phyloP scores from a whole-genome alignment of 2,888 invertebrate genomes.

The Amblyjoppa proteus region DNA sequence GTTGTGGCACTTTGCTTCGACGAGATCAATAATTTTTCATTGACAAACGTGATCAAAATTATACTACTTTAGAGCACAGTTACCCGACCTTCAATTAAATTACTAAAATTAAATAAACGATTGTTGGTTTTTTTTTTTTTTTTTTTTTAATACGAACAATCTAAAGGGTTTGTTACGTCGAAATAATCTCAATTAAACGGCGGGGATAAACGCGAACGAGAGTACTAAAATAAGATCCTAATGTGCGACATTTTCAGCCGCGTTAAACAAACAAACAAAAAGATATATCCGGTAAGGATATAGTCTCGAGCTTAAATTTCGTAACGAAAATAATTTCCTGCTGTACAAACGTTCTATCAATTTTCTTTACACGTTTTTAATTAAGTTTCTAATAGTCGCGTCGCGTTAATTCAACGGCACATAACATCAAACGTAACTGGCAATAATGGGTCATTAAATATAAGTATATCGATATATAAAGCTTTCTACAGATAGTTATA shows the following conservation, averaged over 20 bases:
- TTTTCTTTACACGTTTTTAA: slow-evolving; percentile 43
- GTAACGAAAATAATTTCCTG: slow-evolving; percentile 25
- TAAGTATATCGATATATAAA: slow-evolving; percentile 77
- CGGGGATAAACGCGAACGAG: slow-evolving; percentile 52
- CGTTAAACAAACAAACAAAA: not conserved
- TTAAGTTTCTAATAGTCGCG: slow-evolving; percentile 39
- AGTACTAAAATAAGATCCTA: slow-evolving; percentile 26
- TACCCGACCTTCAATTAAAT: slow-evolving; percentile 65
- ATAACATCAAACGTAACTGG: slow-evolving; percentile 82
- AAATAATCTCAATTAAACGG: slow-evolving; percentile 34
- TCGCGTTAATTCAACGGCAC: slow-evolving; percentile 76
- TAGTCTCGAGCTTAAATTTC: slow-evolving; percentile 35
- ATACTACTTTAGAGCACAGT: slow-evolving; percentile 66
- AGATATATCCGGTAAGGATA: slow-evolving; percentile 16
- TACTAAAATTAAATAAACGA: slow-evolving; percentile 61
- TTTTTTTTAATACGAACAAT: slow-evolving; percentile 28
- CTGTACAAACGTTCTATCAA: slow-evolving; percentile 58
- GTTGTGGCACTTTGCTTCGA: slow-evolving; percentile 54
- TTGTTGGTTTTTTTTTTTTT: slow-evolving; percentile 11
- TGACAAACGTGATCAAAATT: slow-evolving; percentile 56
- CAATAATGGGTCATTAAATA: slow-evolving; percentile 76
- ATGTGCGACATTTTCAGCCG: slow-evolving; percentile 14
- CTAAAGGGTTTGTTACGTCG: slow-evolving; percentile 12
- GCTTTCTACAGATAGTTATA: slow-evolving; percentile 83
- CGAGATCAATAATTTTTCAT: slow-evolving; percentile 58